Conservation (phyloP, 1,140 invertebrate genomes). For the Drosophila pseudoobscura region DNA sequence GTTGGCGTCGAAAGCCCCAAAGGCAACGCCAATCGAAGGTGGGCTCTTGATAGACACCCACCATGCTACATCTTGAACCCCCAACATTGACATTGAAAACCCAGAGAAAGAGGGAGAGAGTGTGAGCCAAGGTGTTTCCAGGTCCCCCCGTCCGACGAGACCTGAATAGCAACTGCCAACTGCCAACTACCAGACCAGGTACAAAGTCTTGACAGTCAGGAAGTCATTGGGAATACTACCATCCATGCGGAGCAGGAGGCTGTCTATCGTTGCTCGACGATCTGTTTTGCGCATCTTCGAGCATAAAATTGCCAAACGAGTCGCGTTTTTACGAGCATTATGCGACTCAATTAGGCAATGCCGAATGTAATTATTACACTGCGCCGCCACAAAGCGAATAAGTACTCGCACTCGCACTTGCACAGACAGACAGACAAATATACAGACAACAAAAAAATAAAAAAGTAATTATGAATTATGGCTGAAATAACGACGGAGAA, state of each 20-base stretch:
- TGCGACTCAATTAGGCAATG: slow-evolving; percentile 65
- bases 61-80: slow-evolving; percentile 5
- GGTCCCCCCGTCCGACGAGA: not conserved
- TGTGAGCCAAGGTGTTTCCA: too few species aligned
- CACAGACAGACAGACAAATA: not conserved
- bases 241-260: slow-evolving; percentile 5
- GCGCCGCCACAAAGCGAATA: slow-evolving; percentile 2
- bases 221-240: slow-evolving; percentile 25
- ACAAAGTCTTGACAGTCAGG: slow-evolving; percentile 18
- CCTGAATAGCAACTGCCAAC: slow-evolving; percentile 34
- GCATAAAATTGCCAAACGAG: slow-evolving; percentile 53
- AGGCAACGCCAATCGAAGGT: slow-evolving; percentile 13
- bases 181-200: not conserved
- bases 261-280: slow-evolving; percentile 3
- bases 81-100: slow-evolving; percentile 71
- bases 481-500: not conserved
- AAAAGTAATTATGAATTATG: slow-evolving; percentile 21
- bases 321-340: slow-evolving; percentile 35
- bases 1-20: slow-evolving; percentile 56
- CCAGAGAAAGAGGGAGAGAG: not conserved
- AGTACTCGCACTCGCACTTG: not conserved
- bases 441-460: slow-evolving; percentile 11
- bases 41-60: slow-evolving; percentile 25
- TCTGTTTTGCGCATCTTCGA: slow-evolving; percentile 40
- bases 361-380: slow-evolving; percentile 24